A percentile compares a stretch with the other conserved stretches of the same genome.
Evolutionary conservation across 2,797 vertebrate species (phyloP).

Genomic region (Synanceia verrucosa): DNA sequence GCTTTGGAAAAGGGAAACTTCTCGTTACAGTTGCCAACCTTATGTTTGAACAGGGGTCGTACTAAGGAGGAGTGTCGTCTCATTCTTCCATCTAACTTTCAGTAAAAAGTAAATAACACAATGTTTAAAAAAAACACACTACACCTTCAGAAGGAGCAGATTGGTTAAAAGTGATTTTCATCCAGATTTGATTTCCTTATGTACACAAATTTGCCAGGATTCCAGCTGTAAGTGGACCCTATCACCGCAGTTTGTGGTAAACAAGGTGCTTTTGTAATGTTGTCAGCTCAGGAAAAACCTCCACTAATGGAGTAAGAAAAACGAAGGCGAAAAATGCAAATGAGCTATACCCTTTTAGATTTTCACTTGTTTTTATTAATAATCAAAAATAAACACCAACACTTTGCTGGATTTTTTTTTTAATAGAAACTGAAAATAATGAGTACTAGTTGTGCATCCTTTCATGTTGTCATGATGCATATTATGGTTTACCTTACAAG

Average conservation of each 20-base stretch:
- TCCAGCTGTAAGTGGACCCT: background rate
- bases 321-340: slow-evolving; percentile 15
- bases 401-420: too few relatives aligned
- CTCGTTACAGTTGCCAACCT: too few relatives aligned
- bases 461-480: background rate
- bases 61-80: background rate
- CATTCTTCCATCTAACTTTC: background rate
- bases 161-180: background rate
- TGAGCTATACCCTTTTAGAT: background rate
- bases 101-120: too few relatives aligned
- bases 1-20: too few relatives aligned
- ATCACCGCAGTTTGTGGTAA: background rate
- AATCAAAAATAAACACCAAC: background rate
- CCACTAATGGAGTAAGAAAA: background rate
- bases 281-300: slow-evolving; percentile 2
- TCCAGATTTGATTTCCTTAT: background rate
- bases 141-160: background rate
- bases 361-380: background rate
- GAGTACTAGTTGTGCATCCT: background rate
- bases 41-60: too few relatives aligned
- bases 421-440: slow-evolving; percentile 5
- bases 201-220: background rate
- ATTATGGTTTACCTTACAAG: background rate
- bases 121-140: background rate
- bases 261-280: background rate